phyloP scores from a whole-genome alignment of 2,797 vertebrate genomes.

The Pangasius larnaudii region DNA sequence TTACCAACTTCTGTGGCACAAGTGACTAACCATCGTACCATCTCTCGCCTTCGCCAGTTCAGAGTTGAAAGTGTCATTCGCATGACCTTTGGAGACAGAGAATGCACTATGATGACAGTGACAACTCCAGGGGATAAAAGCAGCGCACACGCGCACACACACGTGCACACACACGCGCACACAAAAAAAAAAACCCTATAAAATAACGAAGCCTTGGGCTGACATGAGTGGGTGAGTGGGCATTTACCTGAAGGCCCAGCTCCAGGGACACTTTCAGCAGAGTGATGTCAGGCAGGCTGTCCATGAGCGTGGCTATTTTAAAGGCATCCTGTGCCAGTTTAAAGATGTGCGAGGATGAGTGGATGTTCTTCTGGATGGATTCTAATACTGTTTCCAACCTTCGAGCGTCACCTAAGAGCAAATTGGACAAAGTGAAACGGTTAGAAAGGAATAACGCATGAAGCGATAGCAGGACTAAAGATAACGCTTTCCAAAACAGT shows the following conservation, averaged over 20 bases:
- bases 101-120: neutral
- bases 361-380: slow-evolving; percentile 98
- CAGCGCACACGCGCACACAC: too few relatives aligned
- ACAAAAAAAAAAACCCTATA: neutral
- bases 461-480: neutral
- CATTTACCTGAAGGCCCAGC: slow-evolving; percentile 91
- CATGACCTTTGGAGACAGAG: slow-evolving; percentile 84
- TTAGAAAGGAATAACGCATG: neutral
- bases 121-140: neutral
- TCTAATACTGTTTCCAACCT: slow-evolving; percentile 94
- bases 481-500: neutral
- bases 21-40: slow-evolving; percentile 98
- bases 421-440: neutral
- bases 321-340: slow-evolving; percentile 98
- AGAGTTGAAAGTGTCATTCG: slow-evolving; percentile 96
- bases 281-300: slow-evolving; percentile 96
- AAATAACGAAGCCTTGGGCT: neutral
- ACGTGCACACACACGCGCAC: neutral
- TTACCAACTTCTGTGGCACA: slow-evolving; percentile 98
- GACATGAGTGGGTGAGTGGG: neutral
- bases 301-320: slow-evolving; percentile 98
- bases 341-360: slow-evolving; percentile 96
- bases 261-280: slow-evolving; percentile 97
- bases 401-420: slow-evolving; percentile 86
- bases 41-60: slow-evolving; percentile 97